Base-by-base conservation (phyloP, 2,888 invertebrate species). In the Hemithea aestivaria region DNA sequence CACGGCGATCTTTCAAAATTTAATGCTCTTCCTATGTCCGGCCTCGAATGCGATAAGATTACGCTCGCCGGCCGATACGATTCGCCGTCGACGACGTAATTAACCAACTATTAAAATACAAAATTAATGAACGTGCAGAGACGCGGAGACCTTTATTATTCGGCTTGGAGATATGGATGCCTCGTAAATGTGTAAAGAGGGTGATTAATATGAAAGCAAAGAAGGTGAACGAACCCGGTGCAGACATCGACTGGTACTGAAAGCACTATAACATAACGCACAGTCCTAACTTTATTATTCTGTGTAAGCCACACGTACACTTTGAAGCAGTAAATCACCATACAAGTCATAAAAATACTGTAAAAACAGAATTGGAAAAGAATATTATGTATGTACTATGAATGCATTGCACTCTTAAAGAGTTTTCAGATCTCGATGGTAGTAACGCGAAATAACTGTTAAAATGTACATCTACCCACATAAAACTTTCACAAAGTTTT, bases 21-120 rank as follows among this genome's bases (percentile, higher is more conserved):
- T 82, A 82, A 83, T 83, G 81, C 80, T 83, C 83, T 85, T 85
- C 83, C 83, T 84, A 84, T 85, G 84, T 85, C 84, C 84, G 85
- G 83, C 68, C 79, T 77, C 76, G 72, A 75, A 75, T 72, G 72
- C 74, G 83, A 83, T 83, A 81, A 84, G 83, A 83, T 82, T 82
- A 80, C 72, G 63, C 64, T 58, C 66, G 56, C 53, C 32, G 23
- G 4, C 2, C 35, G 20, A 6, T 11, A 20, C 24, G 10, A 34
- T 22, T 10, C 24, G 20, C 2, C 23, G 20, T 7, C n/a, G 2
- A 32, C 21, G 27, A 10, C 44, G 41, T 50, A 51, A 51, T 53
- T 54, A 56, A 51, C 40, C 20, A 25, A 27, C 23, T 31, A 41
- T 27, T 23, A 44, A 41, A 41, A 27, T 9, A 16, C 20, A 21